phyloP scores from a whole-genome alignment of 2,888 invertebrate species.

The Drosophila mulleri region DNA sequence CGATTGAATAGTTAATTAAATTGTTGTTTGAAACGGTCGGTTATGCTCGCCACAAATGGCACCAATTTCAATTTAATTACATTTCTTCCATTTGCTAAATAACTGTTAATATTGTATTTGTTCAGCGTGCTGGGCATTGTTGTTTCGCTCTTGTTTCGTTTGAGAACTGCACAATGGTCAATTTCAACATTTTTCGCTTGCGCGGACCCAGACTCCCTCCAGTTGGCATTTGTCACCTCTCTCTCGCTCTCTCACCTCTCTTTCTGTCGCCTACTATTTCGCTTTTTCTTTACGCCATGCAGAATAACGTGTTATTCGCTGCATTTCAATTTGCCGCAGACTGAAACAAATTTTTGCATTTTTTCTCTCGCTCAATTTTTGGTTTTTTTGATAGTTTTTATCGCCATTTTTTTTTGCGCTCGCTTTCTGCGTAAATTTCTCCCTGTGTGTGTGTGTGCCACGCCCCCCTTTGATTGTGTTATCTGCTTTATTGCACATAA shows the following conservation, averaged over 20 bases:
- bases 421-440: conserved; percentile 14
- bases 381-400: not conserved
- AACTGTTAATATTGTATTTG: conserved; percentile 21
- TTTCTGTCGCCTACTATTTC: too few relatives aligned
- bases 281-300: not conserved
- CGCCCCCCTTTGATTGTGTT: conserved; percentile 28
- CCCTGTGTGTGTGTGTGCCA: not conserved
- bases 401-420: not conserved
- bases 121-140: conserved; percentile 9
- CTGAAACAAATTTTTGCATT: conserved; percentile 31
- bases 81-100: conserved; percentile 1
- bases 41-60: conserved; percentile 3
- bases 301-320: conserved; percentile 16
- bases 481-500: conserved; percentile 2
- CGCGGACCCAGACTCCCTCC: not conserved
- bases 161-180: conserved; percentile 18
- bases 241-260: too few relatives aligned
- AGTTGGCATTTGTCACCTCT: not conserved
- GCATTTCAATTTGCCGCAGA: conserved; percentile 35
- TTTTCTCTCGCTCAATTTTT: not conserved
- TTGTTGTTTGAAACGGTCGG: not conserved
- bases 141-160: conserved; percentile 2
- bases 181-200: conserved; percentile 29
- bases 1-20: not conserved
- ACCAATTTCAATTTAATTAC: conserved; percentile 29